Evolutionary conservation across 2,797 vertebrate species (phyloP), one percentile per base, ranked within the genome.

Genomic region (Myiotriccus ornatus): DNA sequence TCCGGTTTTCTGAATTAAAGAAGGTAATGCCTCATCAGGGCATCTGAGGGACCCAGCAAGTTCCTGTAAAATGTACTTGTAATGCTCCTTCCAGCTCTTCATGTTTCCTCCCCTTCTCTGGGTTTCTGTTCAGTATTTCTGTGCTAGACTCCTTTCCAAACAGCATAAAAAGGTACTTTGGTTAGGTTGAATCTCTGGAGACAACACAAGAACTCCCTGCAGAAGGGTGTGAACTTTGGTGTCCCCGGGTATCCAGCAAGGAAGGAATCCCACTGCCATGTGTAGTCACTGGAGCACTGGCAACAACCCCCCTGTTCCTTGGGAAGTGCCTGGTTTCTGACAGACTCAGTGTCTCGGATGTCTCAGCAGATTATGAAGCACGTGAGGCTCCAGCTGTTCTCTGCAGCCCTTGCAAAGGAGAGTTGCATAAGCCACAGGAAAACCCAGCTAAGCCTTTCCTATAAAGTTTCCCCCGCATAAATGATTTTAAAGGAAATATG

Each of bases 281-380:
- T 46, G 50, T 30, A 32, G 44, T 14, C 0, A 0, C 43, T 49
- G 22, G 19, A 59, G 9, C 28, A 37, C 20, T 35, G 25, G 24
- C 60, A 55, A 14, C 20, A 8, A 12, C 39, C 5, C 2, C 15
- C 27, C 19, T 39, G 20, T 7, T 75, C 19, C 37, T 75, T 0
- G 0, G n/a, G 35, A 50, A 23, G 3, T 19, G 10, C 15, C 35
- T 67, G 49, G 5, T 69, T 77, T 39, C 27, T 28, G 27, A 14
- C 27, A 50, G 17, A 10, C 6, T 62, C n/a, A 12, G 1, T 4
- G 28, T 44, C 52, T 56, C 18, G 44, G 14, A 28, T 47, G 37
- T 37, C 46, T 53, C 53, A 63, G 55, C 28, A 46, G 44, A 67
- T 24, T 10, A 9, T 2, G 35, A 74, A 35, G 23, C 28, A 56